Evolutionary conservation across 2,888 invertebrate species (phyloP).

Genomic region (Troides oblongomaculatus): DNA sequence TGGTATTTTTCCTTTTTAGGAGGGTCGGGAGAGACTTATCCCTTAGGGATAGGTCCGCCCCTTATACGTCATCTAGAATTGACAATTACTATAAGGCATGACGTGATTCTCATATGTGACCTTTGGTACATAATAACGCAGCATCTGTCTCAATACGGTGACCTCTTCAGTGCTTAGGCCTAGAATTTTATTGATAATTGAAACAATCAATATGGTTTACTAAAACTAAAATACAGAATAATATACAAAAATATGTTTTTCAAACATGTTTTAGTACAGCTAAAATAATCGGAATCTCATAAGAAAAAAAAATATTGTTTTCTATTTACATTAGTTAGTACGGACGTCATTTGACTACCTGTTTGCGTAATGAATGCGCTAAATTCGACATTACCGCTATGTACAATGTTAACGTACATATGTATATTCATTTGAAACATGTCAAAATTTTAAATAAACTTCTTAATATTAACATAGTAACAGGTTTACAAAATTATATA

Average conservation of each 20-base stretch:
- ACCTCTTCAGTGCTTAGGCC: not conserved
- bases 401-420: conserved; percentile 19
- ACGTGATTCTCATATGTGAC: not conserved
- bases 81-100: not conserved
- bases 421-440: not conserved
- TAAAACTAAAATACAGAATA: conserved; percentile 5
- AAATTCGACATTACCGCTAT: conserved; percentile 14
- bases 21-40: too few relatives aligned
- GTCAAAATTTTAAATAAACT: not conserved
- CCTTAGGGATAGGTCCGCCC: too few relatives aligned
- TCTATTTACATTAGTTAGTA: not conserved
- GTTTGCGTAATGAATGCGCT: conserved; percentile 2
- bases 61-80: not conserved
- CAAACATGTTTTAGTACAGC: conserved; percentile 9
- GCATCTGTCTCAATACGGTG: not conserved
- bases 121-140: not conserved
- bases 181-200: not conserved
- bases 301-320: not conserved
- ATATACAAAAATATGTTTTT: conserved; percentile 15
- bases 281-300: conserved; percentile 1
- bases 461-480: not conserved
- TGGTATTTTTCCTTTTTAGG: too few relatives aligned
- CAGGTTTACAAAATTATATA: not conserved
- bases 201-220: not conserved
- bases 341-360: conserved; percentile 2